These are phyloP conservation scores for Bugula neritina DNA, from an alignment of 2,888 invertebrate species.

Conservation along the genomic window DNA sequence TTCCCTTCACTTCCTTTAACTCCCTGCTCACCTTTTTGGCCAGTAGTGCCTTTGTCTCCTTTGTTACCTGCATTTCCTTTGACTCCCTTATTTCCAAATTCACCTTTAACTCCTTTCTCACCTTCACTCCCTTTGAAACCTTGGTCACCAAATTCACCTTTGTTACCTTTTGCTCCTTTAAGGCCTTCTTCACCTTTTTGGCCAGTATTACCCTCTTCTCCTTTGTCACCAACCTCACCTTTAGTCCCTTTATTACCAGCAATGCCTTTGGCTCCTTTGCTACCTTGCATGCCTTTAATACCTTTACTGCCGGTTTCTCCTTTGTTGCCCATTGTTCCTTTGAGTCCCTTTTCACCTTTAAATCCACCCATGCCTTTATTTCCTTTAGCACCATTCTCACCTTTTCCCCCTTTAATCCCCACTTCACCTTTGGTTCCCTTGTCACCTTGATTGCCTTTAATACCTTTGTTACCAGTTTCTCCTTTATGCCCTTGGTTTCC, in stretches of 20 bases:
- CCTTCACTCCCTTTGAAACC: not conserved
- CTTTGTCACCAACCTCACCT: not conserved
- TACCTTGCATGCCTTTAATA: not conserved
- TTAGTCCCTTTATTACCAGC: not conserved
- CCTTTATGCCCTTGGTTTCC: conserved; percentile 28
- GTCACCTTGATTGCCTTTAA: not conserved
- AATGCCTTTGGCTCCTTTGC: not conserved
- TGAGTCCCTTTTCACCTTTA: not conserved
- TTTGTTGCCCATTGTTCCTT: not conserved
- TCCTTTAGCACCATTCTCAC: conserved; percentile 28
- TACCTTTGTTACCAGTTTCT: conserved; percentile 11
- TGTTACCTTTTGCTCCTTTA: not conserved
- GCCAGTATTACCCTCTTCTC: no score
- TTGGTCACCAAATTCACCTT: not conserved
- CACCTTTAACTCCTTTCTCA: no score
- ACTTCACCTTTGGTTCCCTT: conserved; percentile 26
- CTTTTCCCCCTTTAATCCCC: conserved; percentile 28
- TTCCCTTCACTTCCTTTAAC: not conserved
- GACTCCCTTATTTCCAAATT: no score
- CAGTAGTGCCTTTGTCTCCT: not conserved
- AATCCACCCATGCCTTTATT: conserved; percentile 26
- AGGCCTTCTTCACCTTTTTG: no score
- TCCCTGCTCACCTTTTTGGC: not conserved
- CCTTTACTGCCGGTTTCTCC: not conserved
- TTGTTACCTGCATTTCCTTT: no score